phyloP scores from a whole-genome alignment of 1,140 invertebrate genomes.

The Rhizoglyphus robini region DNA sequence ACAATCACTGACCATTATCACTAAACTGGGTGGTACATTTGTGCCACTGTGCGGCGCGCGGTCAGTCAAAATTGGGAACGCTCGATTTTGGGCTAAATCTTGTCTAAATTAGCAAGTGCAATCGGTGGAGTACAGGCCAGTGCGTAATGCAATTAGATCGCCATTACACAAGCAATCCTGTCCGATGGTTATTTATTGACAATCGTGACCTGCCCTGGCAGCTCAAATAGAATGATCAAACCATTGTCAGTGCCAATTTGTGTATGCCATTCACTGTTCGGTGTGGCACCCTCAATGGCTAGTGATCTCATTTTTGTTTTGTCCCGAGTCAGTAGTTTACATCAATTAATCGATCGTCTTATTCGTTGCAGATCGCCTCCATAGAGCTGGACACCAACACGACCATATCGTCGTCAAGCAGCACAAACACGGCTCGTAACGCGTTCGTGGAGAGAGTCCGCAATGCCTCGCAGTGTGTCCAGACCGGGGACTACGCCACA shows the following conservation, averaged over 20 bases:
- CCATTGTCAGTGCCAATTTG: not conserved
- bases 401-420: not conserved
- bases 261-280: not conserved
- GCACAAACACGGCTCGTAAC: not conserved
- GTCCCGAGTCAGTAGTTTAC: too few species aligned
- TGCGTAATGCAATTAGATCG: not conserved
- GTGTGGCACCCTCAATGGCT: too few species aligned
- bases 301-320: too few species aligned
- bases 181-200: not conserved
- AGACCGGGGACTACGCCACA: conserved; percentile 68
- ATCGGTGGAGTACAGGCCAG: too few species aligned
- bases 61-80: too few species aligned
- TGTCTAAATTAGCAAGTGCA: not conserved
- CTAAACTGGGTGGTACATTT: too few species aligned
- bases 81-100: too few species aligned
- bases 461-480: conserved; percentile 28
- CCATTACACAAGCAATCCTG: not conserved
- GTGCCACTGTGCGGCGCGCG: too few species aligned
- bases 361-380: not conserved
- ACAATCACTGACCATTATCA: too few species aligned
- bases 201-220: not conserved
- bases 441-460: not conserved
- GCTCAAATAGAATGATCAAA: not conserved
- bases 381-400: conserved; percentile 2
- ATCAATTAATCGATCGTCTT: too few species aligned